Base-by-base conservation (phyloP, 2,888 invertebrate genomes). In the Ryuthela nishihirai region DNA sequence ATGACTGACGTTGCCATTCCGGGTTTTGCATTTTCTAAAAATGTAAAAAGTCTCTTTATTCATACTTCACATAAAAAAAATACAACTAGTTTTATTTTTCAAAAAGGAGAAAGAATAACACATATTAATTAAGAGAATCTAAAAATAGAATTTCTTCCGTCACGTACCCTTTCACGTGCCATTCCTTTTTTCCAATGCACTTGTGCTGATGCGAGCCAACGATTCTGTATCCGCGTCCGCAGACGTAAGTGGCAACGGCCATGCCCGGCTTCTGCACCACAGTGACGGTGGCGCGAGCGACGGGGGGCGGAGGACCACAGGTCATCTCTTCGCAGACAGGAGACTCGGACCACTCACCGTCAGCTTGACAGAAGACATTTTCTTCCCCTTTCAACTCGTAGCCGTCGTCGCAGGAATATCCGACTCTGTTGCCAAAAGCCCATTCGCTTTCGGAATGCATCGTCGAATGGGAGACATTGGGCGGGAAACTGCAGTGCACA, bases 371-470 rank as follows among this genome's bases (percentile, higher is more conserved):
- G 4, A 12, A 17, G 4, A 58, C 32, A 39, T 52, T 47, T 52
- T 7, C 10, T 25, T 36, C 41, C 52, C 62, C 66, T 49, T 44
- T 53, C 32, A 65, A 26, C 32, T 47, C 44, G 40, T 61, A 66
- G 9, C 65, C 65, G 23, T 53, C 38, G 5, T 64, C 40, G 36
- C 67, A 67, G n/a, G 26, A 17, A 34, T 66, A 67, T n/a, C 52
- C 44, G 6, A 58, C 66, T 45, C 49, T 44, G 20, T 58, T 53
- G 21, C 59, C 60, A 38, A 63, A 35, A 36, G 12, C 47, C 41
- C 55, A 62, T 4, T 60, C 54, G 34, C 55, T 58, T 46, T 64
- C 65, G 3, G 62, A 62, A 17, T 53, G 49, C 25, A 65, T 45
- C 18, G 60, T 53, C 1, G 65, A 48, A 43, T 64, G 48, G 10